Evolutionary conservation across 1,140 invertebrate species (phyloP), one percentile per base, ranked within the genome.

Genomic region (Eubasilissa regina): DNA sequence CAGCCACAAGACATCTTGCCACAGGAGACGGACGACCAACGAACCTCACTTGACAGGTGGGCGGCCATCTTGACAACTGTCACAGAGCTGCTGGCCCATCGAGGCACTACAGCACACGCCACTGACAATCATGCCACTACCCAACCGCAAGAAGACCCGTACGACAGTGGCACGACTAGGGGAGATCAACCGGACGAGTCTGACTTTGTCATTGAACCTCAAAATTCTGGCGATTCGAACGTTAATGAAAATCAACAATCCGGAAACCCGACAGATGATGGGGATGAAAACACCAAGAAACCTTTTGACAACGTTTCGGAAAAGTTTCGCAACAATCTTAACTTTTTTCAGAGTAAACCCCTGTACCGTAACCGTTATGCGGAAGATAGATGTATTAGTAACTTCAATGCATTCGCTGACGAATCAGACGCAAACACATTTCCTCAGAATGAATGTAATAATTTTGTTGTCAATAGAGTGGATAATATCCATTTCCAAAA

Each of bases 1-100:
- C 92, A 91, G 89, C 91, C 92, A 88, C 92, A 93, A 85, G 93
- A 94, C 89, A 90, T 93, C 86, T 89, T 93, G 89, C 90, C 87
- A 86, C 85, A 45, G 75, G 78, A 84, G 89, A 85, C 84, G 84
- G 81, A 83, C 88, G 85, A 84, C 84, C 83, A 70, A 35, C 25
- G 84, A 84, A 84, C 77, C 83, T 85, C 83, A 80, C 86, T 62
- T 84, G 87, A 58, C 80, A 84, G 81, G 84, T 72, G 84, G 86
- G 85, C 76, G 83, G 86, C 86, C 77, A 85, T 87, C 84, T 85
- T 85, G 78, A 75, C 88, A 89, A 92, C 91, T 78, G 86, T 91
- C 80, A 84, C 86, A 83, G 89, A 87, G 45, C 90, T 91, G 82
- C 87, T 91, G 85, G 86, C 89, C 86, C 89, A 88, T 86, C 84